Conservation (phyloP, 2,113 vertebrate genomes). For the Raja brachyura region DNA sequence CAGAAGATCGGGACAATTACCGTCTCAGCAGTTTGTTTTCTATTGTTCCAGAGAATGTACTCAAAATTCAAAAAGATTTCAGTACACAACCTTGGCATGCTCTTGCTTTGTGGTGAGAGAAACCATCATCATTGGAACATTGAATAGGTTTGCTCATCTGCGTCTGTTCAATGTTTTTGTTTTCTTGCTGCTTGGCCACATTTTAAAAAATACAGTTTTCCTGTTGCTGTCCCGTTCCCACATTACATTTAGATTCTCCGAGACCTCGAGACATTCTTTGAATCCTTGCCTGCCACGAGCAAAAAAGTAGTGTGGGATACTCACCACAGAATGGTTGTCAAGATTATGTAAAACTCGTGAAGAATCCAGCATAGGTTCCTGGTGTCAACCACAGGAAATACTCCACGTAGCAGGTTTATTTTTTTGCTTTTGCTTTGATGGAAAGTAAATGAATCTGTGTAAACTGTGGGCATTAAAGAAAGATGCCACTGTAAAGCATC, state of each 20-base stretch:
- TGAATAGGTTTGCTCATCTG: not conserved
- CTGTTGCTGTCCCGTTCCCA: not conserved
- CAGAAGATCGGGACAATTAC: not conserved
- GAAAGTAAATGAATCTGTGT: no score
- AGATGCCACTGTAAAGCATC: not conserved
- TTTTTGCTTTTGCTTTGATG: no score
- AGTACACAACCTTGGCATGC: not conserved
- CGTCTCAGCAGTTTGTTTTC: not conserved
- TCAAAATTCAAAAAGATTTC: not conserved
- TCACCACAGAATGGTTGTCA: not conserved
- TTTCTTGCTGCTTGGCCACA: not conserved
- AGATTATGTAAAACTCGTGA: not conserved
- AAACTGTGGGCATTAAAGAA: not conserved
- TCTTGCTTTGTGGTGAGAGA: not conserved
- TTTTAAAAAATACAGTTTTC: not conserved
- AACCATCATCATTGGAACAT: not conserved
- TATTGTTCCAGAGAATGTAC: not conserved
- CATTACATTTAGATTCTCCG: not conserved
- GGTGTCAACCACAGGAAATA: not conserved
- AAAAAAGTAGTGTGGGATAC: not conserved
- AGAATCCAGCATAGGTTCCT: slow-evolving; percentile 11
- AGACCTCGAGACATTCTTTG: not conserved
- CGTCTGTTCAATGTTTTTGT: not conserved
- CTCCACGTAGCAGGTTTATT: not conserved
- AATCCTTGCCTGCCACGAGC: not conserved